phyloP scores from a whole-genome alignment of 2,797 vertebrate species.

The Centroberyx gerrardi region DNA sequence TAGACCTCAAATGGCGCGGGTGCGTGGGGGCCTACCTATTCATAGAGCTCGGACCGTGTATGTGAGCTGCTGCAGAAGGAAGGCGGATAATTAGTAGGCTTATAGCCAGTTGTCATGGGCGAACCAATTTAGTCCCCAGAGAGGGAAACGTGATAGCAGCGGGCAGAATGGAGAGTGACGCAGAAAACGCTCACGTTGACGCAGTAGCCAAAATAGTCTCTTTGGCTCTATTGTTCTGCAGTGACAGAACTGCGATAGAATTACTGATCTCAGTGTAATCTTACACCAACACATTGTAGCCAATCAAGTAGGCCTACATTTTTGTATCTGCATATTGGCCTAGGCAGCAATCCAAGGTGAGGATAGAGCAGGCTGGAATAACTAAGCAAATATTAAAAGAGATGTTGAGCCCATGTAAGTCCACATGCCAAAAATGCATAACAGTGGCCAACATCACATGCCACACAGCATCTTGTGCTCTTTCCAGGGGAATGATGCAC shows the following conservation, averaged over 20 bases:
- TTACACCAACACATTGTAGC: slow-evolving; percentile 75
- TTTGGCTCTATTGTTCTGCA: slow-evolving; percentile 74
- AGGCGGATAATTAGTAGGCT: slow-evolving; percentile 85
- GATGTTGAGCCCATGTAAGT: background rate
- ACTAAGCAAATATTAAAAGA: background rate
- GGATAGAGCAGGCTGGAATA: background rate
- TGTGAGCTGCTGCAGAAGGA: slow-evolving; percentile 50
- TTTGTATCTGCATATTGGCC: slow-evolving; percentile 42
- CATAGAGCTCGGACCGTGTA: slow-evolving; percentile 72
- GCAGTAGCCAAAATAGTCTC: slow-evolving; percentile 84
- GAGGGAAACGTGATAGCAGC: slow-evolving; percentile 90
- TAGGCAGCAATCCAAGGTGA: slow-evolving; percentile 39
- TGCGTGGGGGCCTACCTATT: slow-evolving; percentile 70
- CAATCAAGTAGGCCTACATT: slow-evolving; percentile 58
- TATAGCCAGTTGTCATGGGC: slow-evolving; percentile 85
- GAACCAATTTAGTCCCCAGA: slow-evolving; percentile 83
- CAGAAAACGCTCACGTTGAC: slow-evolving; percentile 90
- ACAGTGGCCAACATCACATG: slow-evolving; percentile 24
- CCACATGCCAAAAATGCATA: slow-evolving; percentile 6
- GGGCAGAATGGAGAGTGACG: slow-evolving; percentile 89
- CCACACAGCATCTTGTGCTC: slow-evolving; percentile 20
- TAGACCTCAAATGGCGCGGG: slow-evolving; percentile 76
- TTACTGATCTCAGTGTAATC: slow-evolving; percentile 70
- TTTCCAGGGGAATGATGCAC: slow-evolving; percentile 21
- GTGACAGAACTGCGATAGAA: slow-evolving; percentile 52